Evolutionary conservation across 2,888 invertebrate genomes (phyloP).

Genomic region (Acanthosepion esculentum): DNA sequence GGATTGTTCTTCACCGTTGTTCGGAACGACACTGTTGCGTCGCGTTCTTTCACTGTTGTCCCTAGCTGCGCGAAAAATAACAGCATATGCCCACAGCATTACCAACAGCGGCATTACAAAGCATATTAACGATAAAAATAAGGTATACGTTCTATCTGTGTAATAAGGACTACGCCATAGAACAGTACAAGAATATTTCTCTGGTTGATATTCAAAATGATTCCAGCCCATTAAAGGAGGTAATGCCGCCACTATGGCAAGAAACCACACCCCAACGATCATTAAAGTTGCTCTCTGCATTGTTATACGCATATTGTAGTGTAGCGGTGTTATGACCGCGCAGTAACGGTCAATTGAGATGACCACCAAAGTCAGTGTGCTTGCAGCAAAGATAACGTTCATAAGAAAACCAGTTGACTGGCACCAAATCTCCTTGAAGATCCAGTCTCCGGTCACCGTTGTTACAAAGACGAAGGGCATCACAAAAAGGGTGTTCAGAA

Average conservation of each 20-base stretch:
- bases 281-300: conserved; percentile 74
- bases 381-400: conserved; percentile 78
- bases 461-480: conserved; percentile 76
- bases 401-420: conserved; percentile 80
- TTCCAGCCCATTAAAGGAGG: conserved; percentile 74
- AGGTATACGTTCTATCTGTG: conserved; percentile 71
- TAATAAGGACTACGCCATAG: conserved; percentile 63
- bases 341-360: conserved; percentile 82
- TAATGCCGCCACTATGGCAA: conserved; percentile 74
- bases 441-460: conserved; percentile 70
- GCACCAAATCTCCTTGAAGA: conserved; percentile 75
- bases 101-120: conserved; percentile 77
- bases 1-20: conserved; percentile 52
- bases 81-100: conserved; percentile 83
- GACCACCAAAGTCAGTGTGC: conserved; percentile 80
- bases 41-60: conserved; percentile 82
- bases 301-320: conserved; percentile 79
- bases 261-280: conserved; percentile 75
- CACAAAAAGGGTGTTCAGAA: conserved; percentile 76
- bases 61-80: conserved; percentile 82
- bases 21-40: conserved; percentile 76
- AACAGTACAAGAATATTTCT: conserved; percentile 68
- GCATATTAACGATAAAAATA: conserved; percentile 75
- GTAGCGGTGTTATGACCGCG: conserved; percentile 81
- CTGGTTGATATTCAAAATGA: conserved; percentile 64